Base-by-base conservation (phyloP, 1,140 invertebrate genomes). In the Oncopodura yosiiana region DNA sequence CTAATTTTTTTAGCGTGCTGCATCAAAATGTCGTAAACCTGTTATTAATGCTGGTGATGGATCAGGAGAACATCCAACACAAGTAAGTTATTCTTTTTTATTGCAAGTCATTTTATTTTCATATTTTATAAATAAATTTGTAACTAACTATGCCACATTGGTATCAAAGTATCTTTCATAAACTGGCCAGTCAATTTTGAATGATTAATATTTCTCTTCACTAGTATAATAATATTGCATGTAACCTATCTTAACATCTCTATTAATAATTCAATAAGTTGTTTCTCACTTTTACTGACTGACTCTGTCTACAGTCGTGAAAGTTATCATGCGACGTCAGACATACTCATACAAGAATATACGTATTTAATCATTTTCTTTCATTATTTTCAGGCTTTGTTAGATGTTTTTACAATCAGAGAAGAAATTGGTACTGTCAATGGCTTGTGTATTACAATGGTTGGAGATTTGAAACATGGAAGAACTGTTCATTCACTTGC, bases 371-470 rank as follows among this genome's bases (percentile, higher is more conserved):
- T 11, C 32, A 11, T 42, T 42, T 11, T 12, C n/a, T 12, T 6
- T 73, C 96, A 99, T 75, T 96, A 96, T 0, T 97, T 93, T 0
- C 96, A 99, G 75, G 95, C 96, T 0, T 71, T 99, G 14, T 73
- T 99, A 1, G 96, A 99, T 72, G 81, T 99, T 6, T 99, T 96
- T 67, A 98, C 95, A 16, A 99, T 99, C 63, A 77, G 94, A 67
- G 91, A 98, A 73, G 95, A 99, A 75, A 94, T 99, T 60, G 94
- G 94, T 57, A 99, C 94, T 0, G 93, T 99, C 0, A 98, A 99
- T 69, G 87, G 87, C 0, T 74, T 98, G 2, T 95, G 87, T 0
- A 87, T 91, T 43, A 91, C 87, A 4, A 84, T 91, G 81, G 79
- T 97, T 42, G 96, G 96, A 8, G 96, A 99, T 73, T 73, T 99